phyloP scores from a whole-genome alignment of 1,140 invertebrate species.

The Melipona quadrifasciata region DNA sequence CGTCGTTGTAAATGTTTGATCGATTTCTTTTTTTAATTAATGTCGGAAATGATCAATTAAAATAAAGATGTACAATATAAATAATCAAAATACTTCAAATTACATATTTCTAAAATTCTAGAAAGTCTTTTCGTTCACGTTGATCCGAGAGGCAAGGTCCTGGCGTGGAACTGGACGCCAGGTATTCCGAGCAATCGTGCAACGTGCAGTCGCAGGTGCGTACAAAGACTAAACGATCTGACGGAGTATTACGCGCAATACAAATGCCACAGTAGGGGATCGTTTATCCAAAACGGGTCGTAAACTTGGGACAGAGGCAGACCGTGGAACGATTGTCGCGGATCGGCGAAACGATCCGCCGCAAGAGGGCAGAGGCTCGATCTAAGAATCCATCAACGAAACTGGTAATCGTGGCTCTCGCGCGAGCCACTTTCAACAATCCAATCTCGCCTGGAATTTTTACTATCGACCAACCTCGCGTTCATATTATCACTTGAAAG shows the following conservation, averaged over 20 bases:
- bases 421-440: slow-evolving; percentile 74
- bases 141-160: not conserved
- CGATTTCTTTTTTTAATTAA: too few relatives aligned
- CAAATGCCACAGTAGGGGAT: slow-evolving; percentile 38
- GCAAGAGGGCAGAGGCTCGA: slow-evolving; percentile 55
- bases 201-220: slow-evolving; percentile 12
- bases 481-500: too few relatives aligned
- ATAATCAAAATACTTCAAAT: too few relatives aligned
- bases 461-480: slow-evolving; percentile 24
- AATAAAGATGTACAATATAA: too few relatives aligned
- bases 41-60: too few relatives aligned
- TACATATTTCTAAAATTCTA: too few relatives aligned
- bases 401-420: slow-evolving; percentile 74
- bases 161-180: not conserved
- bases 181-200: not conserved
- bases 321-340: slow-evolving; percentile 26
- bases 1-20: not conserved
- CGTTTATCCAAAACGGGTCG: slow-evolving; percentile 76
- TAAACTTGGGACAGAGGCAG: slow-evolving; percentile 64
- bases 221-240: too few relatives aligned
- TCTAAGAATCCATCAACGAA: slow-evolving; percentile 77
- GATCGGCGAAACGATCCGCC: slow-evolving; percentile 40
- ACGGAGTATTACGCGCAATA: not conserved
- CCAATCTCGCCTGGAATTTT: slow-evolving; percentile 76
- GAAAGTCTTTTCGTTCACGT: not conserved